Evolutionary conservation across 92 coral and sea anemone species (phyloP), one percentile per base, ranked within the genome.

Genomic region (Porites divaricata): DNA sequence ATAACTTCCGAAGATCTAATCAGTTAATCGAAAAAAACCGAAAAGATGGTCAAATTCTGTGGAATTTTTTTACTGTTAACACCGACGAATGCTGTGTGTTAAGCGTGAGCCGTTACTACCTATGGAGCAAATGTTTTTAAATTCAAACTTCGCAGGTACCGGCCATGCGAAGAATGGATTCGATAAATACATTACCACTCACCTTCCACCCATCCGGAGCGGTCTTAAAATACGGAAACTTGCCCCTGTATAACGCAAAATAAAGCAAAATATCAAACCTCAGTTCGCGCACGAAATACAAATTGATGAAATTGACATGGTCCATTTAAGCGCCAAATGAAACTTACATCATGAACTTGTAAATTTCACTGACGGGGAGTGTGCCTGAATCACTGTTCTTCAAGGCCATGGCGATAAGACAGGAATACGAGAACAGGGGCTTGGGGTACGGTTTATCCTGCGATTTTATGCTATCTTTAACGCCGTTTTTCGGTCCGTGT

Each of bases 191-290:
- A 83, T 91, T 93, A 77, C 15, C 86, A 58, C 92, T 69, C 83
- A 97, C 99, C 99, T 97, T 97, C 99, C 99, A 97, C 21, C 99
- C 99, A 61, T 97, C 99, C 67, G 99, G 99, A 20, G 99, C 99
- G n/a, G 99, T 97, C 90, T 95, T 95, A 89, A 97, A 97, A 88
- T 97, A 97, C 13, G 99, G 99, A 89, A 97, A 97, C 86, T 97
- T 97, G 71, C 97, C 95, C 96, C 99, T 97, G 76, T 11, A 70
- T 74, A 72, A 70, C 76, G 88, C 77, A 90, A 84, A 82, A 90
- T 58, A 85, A 84, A 78, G 20, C 25, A 81, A 71, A 35, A 25
- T 84, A 58, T 28, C n/a, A 70, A 86, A 86, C 21, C 77, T 50
- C 72, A 71, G 24, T 58, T 26, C 67, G 25, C 51, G 85, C 17